Evolutionary conservation across 1,140 invertebrate species (phyloP).

Genomic region (Andrena cerasifolii): DNA sequence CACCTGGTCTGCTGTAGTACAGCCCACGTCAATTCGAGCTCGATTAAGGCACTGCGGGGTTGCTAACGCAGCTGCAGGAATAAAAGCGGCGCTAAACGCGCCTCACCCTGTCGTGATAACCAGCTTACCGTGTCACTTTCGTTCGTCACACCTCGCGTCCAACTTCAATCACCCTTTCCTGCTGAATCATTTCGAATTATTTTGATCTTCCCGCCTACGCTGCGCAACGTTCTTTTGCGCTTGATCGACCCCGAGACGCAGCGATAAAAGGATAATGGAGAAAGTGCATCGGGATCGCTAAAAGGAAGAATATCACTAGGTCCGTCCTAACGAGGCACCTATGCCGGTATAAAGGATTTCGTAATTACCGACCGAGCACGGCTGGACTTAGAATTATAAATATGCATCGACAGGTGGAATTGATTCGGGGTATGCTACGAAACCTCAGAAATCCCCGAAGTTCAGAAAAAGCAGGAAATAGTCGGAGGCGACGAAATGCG

Average conservation of each 20-base stretch:
- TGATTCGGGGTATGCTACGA: slow-evolving; percentile 32
- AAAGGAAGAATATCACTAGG: no score
- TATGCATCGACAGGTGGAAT: slow-evolving; percentile 49
- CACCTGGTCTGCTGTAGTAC: slow-evolving; percentile 23
- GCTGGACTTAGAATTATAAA: slow-evolving; percentile 42
- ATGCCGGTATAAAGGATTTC: not conserved
- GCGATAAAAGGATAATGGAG: no score
- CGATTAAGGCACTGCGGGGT: slow-evolving; percentile 19
- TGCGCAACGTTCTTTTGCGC: slow-evolving; percentile 14
- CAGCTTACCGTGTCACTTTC: slow-evolving; percentile 47
- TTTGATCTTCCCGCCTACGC: slow-evolving; percentile 14
- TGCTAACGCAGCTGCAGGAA: slow-evolving; percentile 34
- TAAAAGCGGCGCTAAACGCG: slow-evolving; percentile 39
- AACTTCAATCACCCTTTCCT: not conserved
- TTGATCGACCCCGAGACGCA: no score
- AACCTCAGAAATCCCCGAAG: slow-evolving; percentile 22
- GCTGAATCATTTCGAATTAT: slow-evolving; percentile 38
- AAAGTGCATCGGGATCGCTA: no score
- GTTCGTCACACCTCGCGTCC: slow-evolving; percentile 45
- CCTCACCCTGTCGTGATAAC: slow-evolving; percentile 41
- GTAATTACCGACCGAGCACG: slow-evolving; percentile 14
- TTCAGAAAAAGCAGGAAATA: slow-evolving; percentile 41
- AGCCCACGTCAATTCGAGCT: slow-evolving; percentile 19
- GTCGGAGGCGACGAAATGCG: slow-evolving; percentile 48
- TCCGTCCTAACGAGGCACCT: slow-evolving; percentile 10